Percentiles rank a stretch among this genome's conserved stretches.
These are phyloP conservation scores for Popillia japonica DNA, from an alignment of 1,140 invertebrate species.

Conservation along the genomic window DNA sequence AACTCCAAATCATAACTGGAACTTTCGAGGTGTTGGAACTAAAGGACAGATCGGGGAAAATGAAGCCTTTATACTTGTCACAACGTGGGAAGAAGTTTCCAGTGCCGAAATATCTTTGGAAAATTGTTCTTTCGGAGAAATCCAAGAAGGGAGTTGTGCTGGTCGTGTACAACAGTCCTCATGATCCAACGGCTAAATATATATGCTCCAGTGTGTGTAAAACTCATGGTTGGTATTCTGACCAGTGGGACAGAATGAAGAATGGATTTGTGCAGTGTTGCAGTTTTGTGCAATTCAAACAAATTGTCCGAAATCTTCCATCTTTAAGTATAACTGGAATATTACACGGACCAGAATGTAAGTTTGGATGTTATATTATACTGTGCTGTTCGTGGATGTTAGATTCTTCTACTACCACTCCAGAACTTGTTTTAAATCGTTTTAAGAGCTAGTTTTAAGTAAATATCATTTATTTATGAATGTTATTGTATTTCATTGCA, in stretches of 20 bases:
- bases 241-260: slow-evolving; percentile 50
- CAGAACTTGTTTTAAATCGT: too few species aligned
- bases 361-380: neutral
- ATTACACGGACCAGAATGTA: slow-evolving; percentile 28
- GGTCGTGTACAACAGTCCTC: slow-evolving; percentile 64
- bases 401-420: too few species aligned
- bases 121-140: slow-evolving; percentile 59
- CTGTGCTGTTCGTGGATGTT: neutral
- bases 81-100: slow-evolving; percentile 52
- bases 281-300: slow-evolving; percentile 52
- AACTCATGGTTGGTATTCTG: slow-evolving; percentile 50
- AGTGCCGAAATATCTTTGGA: slow-evolving; percentile 63
- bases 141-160: slow-evolving; percentile 60
- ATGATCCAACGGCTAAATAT: slow-evolving; percentile 41
- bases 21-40: slow-evolving; percentile 57
- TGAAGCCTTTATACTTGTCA: slow-evolving; percentile 57
- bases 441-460: too few species aligned
- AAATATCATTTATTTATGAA: too few species aligned
- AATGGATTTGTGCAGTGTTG: slow-evolving; percentile 62
- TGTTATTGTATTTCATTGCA: too few species aligned
- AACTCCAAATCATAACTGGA: slow-evolving; percentile 60
- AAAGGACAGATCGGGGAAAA: slow-evolving; percentile 47
- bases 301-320: slow-evolving; percentile 43
- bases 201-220: slow-evolving; percentile 60
- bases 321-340: slow-evolving; percentile 42